Base-by-base conservation (phyloP, 92 coral and sea anemone genomes). In the Epizoanthus rinbou region DNA sequence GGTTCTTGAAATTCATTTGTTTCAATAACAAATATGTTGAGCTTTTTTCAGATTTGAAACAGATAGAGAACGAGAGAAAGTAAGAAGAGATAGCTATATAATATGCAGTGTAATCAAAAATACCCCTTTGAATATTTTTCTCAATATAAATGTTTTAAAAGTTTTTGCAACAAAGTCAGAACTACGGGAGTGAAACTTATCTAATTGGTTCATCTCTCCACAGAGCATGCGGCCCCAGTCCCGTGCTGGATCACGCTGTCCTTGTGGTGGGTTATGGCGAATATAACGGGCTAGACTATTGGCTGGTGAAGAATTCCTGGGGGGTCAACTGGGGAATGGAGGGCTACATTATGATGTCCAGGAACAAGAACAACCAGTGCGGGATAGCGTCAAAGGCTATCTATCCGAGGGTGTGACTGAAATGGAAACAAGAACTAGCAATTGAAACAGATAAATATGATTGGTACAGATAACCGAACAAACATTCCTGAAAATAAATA, bases 241-340 rank as follows among this genome's bases (percentile, higher is more conserved):
- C 52, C 16, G 57, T 19, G 57, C 89, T 95, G 43, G 96, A 95
- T 74, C 98, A 95, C 56, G 93, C 90, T 1, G 95, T 95, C 53
- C 89, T 95, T n/a, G 93, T 91, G 5, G 98, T 91, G 64, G 98
- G 98, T 1, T 95, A 93, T 67, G 98, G 98, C 23, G 88, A 86
- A 8, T 90, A 84, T 33, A 82, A 88, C 83, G 94, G 98, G 14
- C 81, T 88, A 78, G 98, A 93, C 70, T 95, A 93, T 87, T 95
- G 98, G 98, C 90, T 95, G 90, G 98, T 95, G 69, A 95, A 95
- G 88, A 95, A 95, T 70, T 93, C 97, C 83, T 95, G 98, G 98
- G 98, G 92, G 17, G 14, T 64, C 13, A 19, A 50, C 33, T 95
- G 98, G 98, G 98, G 98, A 52, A 87, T 93, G 92, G 73, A 84